Conservation (phyloP, 2,888 invertebrate species). For the Phrixothrix hirtus region DNA sequence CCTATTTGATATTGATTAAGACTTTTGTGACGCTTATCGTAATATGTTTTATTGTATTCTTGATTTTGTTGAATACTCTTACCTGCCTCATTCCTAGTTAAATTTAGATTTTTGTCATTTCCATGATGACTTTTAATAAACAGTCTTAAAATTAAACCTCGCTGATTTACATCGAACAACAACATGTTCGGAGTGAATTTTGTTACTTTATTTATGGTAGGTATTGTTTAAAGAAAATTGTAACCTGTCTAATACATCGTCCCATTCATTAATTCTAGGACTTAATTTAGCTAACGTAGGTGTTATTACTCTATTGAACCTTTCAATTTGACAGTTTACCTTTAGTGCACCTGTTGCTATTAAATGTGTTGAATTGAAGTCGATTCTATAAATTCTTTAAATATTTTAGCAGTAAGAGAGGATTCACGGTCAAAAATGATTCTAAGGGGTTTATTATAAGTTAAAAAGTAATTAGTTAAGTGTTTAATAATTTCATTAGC, state of each 20-base stretch:
- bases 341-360: not conserved
- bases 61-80: not conserved
- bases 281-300: not conserved
- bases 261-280: not conserved
- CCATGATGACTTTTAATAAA: no score
- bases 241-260: not conserved
- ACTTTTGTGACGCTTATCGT: not conserved
- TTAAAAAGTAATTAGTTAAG: slow-evolving; percentile 33
- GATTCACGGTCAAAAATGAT: slow-evolving; percentile 40
- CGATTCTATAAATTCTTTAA: slow-evolving; percentile 31
- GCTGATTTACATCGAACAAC: not conserved
- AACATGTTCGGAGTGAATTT: no score
- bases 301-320: not conserved
- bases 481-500: slow-evolving; percentile 34
- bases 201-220: not conserved
- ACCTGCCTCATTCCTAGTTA: not conserved
- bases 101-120: not conserved
- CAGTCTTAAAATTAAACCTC: not conserved
- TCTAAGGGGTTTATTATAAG: slow-evolving; percentile 37
- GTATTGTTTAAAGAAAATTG: not conserved
- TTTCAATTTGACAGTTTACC: not conserved
- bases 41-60: not conserved
- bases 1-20: no score
- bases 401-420: slow-evolving; percentile 37
- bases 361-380: slow-evolving; percentile 33